Conservation (phyloP, 1,140 invertebrate species). For the Plodia interpunctella region DNA sequence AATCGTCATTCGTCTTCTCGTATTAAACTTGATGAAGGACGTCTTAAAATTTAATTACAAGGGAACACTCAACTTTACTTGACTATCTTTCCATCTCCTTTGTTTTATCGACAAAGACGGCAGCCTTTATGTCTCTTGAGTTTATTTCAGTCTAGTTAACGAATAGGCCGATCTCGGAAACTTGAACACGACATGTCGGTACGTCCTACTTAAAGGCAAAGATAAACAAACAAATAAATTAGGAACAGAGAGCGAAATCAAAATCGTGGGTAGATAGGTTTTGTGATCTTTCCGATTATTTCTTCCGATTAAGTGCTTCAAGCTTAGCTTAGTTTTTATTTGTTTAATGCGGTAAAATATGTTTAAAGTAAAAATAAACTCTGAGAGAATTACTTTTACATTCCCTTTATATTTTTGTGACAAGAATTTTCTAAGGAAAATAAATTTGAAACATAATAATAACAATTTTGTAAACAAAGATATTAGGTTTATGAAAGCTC, state of each 20-base stretch:
- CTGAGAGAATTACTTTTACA: too few species aligned
- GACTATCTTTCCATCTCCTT: slow-evolving; percentile 19
- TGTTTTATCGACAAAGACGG: slow-evolving; percentile 14
- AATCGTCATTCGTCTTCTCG: slow-evolving; percentile 13
- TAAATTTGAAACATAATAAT: too few species aligned
- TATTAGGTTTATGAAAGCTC: background rate
- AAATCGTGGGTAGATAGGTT: too few species aligned
- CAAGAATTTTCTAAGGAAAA: too few species aligned
- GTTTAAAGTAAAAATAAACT: too few species aligned
- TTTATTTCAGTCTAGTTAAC: slow-evolving; percentile 12
- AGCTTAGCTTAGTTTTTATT: too few species aligned
- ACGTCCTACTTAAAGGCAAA: background rate
- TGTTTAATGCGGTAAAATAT: too few species aligned
- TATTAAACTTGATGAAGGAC: slow-evolving; percentile 15
- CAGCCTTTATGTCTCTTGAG: slow-evolving; percentile 9
- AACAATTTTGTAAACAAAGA: background rate
- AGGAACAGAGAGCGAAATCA: background rate
- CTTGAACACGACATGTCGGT: background rate
- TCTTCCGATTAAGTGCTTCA: too few species aligned
- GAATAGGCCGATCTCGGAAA: background rate
- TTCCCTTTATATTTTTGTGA: too few species aligned
- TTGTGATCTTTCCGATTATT: too few species aligned
- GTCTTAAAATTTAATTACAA: slow-evolving; percentile 28
- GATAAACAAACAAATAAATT: too few species aligned
- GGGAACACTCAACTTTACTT: slow-evolving; percentile 16